Evolutionary conservation across 2,113 vertebrate genomes (phyloP).

Genomic region (Hydropotes inermis): DNA sequence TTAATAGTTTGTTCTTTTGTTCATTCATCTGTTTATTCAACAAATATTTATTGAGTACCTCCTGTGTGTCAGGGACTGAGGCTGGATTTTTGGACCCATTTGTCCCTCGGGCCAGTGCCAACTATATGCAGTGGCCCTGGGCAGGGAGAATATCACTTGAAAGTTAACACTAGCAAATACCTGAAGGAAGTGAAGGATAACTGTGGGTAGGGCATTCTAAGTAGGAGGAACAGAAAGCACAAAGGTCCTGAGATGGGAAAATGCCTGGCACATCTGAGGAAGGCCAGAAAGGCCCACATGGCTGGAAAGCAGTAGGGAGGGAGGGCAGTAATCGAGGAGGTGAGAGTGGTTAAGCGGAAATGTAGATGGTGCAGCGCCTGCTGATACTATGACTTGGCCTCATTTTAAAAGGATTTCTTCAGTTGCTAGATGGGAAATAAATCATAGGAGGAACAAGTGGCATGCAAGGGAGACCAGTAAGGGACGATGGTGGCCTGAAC

Average conservation of each 20-base stretch:
- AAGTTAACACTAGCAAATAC: background rate
- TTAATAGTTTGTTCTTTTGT: background rate
- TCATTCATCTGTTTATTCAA: background rate
- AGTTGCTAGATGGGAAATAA: background rate
- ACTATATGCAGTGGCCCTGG: background rate
- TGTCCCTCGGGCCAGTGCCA: background rate
- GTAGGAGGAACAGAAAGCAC: background rate
- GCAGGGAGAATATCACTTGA: background rate
- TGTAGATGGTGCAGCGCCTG: background rate
- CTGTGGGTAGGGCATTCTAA: background rate
- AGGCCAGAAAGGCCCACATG: background rate
- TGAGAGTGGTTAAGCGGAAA: background rate
- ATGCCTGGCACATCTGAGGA: background rate
- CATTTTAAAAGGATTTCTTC: background rate
- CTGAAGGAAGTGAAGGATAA: background rate
- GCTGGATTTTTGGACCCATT: background rate
- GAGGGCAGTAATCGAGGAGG: background rate
- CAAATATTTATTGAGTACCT: background rate
- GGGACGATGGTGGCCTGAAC: background rate
- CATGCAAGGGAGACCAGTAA: background rate
- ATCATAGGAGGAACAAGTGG: background rate
- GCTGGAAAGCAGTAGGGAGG: background rate
- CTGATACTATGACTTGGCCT: background rate
- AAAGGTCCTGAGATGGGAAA: background rate
- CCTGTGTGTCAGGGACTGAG: background rate